These are phyloP conservation scores for Sarcoramphus papa DNA, from an alignment of 2,797 vertebrate species.

Conservation along the genomic window DNA sequence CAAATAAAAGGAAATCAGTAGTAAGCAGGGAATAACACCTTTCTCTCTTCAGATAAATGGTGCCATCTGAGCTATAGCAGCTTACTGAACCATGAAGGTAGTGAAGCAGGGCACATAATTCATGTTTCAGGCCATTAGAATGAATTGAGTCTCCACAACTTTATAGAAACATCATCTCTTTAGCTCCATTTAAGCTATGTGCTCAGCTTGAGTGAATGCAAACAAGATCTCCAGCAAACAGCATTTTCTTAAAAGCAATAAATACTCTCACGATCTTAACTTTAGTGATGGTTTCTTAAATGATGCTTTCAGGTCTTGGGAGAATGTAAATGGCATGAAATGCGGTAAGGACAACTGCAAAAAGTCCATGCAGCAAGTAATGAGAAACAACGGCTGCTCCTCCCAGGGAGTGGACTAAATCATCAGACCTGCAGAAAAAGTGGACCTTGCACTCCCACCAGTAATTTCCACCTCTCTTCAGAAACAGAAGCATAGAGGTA, in stretches of 20 bases:
- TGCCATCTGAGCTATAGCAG: constrained; percentile 9
- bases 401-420: not conserved
- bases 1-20: not conserved
- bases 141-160: constrained; percentile 38
- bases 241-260: not conserved
- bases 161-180: constrained; percentile 47
- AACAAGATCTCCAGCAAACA: constrained; percentile 24
- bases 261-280: not conserved
- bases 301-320: not conserved
- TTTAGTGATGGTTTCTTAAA: constrained; percentile 40
- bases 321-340: not conserved
- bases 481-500: not conserved
- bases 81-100: constrained; percentile 31
- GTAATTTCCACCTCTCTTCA: not conserved
- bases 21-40: not conserved
- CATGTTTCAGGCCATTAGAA: constrained; percentile 21
- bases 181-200: constrained; percentile 28
- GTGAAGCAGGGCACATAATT: constrained; percentile 46
- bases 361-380: not conserved
- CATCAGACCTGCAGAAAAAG: not conserved
- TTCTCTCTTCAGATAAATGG: not conserved
- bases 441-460: not conserved
- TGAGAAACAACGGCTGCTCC: not conserved
- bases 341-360: not conserved
- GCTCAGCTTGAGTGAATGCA: constrained; percentile 24